A percentile compares a stretch with the other conserved stretches of the same genome.
Conservation (phyloP, 2,113 vertebrate genomes). For the Oreochromis niloticus region DNA sequence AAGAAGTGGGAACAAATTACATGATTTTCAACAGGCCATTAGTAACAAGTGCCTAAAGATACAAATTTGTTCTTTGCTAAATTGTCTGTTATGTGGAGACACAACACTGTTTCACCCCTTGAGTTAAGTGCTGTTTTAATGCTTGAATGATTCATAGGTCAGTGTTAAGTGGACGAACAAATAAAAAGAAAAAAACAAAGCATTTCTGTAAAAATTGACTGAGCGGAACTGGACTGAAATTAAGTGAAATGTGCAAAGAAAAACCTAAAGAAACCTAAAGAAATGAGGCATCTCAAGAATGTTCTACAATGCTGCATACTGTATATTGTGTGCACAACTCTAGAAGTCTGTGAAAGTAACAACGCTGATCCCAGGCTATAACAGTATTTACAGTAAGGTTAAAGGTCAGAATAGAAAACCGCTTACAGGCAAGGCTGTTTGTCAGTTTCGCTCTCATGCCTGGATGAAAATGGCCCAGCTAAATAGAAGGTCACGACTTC, state of each 20-base stretch:
- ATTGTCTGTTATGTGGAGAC: not conserved
- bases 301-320: not conserved
- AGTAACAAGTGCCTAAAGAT: not conserved
- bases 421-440: slow-evolving; percentile 15
- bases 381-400: slow-evolving; percentile 1
- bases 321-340: not conserved
- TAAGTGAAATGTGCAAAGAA: not conserved
- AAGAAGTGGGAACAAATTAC: not conserved
- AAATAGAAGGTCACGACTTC: slow-evolving; percentile 30
- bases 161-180: not conserved
- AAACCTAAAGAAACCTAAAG: not conserved
- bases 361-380: not conserved
- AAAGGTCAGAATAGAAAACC: slow-evolving; percentile 21
- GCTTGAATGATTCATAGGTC: not conserved
- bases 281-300: not conserved
- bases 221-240: not conserved
- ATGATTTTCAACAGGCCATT: not conserved
- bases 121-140: not conserved
- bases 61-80: not conserved
- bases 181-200: not conserved
- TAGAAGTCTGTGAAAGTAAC: not conserved
- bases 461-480: not conserved
- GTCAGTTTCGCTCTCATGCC: slow-evolving; percentile 22
- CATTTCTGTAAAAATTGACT: not conserved
- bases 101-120: not conserved